phyloP scores from a whole-genome alignment of 2,797 vertebrate species.

The Ambastaia sidthimunki region DNA sequence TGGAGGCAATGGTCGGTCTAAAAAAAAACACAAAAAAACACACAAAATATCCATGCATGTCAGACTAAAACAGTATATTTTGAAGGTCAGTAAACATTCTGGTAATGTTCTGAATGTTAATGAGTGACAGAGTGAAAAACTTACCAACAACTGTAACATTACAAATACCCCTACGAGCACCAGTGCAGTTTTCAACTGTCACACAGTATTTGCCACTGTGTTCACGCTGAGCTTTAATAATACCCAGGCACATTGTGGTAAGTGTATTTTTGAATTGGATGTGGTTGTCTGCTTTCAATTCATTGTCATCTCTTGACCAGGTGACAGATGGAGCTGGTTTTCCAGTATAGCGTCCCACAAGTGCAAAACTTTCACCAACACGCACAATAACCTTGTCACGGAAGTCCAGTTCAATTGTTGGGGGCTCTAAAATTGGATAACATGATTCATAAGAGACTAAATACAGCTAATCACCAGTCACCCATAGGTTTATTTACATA shows the following conservation, averaged over 20 bases:
- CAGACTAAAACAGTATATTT: background rate
- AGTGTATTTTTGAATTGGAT: constrained; percentile 88
- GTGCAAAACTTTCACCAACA: constrained; percentile 91
- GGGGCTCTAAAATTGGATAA: constrained; percentile 83
- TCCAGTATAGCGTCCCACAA: constrained; percentile 91
- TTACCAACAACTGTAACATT: constrained; percentile 92
- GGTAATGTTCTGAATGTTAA: background rate
- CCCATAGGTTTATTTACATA: background rate
- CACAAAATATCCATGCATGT: background rate
- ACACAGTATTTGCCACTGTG: constrained; percentile 96
- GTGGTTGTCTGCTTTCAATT: constrained; percentile 87
- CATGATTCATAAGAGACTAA: constrained; percentile 2
- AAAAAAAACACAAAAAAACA: constrained; percentile 28
- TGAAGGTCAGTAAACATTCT: background rate
- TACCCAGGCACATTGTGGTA: constrained; percentile 85
- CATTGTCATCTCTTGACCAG: constrained; percentile 88
- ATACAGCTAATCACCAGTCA: background rate
- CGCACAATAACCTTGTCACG: constrained; percentile 91
- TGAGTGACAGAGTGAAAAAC: background rate
- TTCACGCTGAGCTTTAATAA: constrained; percentile 87
- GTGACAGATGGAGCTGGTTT: constrained; percentile 91
- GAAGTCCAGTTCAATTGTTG: constrained; percentile 94
- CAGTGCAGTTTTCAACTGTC: constrained; percentile 91
- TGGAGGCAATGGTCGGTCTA: constrained; percentile 94
- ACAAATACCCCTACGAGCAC: constrained; percentile 92